Conservation (phyloP, 2,113 vertebrate species). For the Diadophis punctatus region DNA sequence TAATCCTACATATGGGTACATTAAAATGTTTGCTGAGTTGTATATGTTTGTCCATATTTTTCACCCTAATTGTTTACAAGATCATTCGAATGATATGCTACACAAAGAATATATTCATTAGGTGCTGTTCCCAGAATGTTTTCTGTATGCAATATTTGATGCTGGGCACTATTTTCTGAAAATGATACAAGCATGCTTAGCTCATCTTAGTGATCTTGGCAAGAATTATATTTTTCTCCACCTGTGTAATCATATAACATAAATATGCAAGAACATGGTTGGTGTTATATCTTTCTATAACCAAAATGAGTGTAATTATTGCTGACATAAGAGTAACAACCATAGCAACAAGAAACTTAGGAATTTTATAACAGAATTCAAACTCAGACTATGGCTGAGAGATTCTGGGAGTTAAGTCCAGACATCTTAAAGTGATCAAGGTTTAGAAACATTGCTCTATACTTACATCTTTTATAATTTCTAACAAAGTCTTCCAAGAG, state of each 20-base stretch:
- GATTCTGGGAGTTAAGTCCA: neutral
- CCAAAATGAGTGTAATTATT: neutral
- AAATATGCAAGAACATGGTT: neutral
- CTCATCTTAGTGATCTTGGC: neutral
- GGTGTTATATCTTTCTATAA: neutral
- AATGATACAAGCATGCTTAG: neutral
- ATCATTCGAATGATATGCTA: neutral
- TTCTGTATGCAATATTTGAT: neutral
- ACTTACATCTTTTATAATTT: neutral
- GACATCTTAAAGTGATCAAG: neutral
- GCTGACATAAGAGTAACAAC: neutral
- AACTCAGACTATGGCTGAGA: neutral
- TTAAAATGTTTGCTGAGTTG: neutral
- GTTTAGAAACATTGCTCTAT: neutral
- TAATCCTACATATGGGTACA: neutral
- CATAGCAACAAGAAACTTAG: neutral
- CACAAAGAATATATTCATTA: neutral
- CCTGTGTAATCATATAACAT: neutral
- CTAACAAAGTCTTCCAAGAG: neutral
- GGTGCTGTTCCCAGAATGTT: neutral
- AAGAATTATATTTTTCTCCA: neutral
- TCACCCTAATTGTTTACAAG: neutral
- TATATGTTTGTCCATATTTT: neutral
- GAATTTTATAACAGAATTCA: neutral
- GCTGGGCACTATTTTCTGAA: neutral